phyloP scores from a whole-genome alignment of 2,797 vertebrate genomes.

The Lagothrix lagotricha region DNA sequence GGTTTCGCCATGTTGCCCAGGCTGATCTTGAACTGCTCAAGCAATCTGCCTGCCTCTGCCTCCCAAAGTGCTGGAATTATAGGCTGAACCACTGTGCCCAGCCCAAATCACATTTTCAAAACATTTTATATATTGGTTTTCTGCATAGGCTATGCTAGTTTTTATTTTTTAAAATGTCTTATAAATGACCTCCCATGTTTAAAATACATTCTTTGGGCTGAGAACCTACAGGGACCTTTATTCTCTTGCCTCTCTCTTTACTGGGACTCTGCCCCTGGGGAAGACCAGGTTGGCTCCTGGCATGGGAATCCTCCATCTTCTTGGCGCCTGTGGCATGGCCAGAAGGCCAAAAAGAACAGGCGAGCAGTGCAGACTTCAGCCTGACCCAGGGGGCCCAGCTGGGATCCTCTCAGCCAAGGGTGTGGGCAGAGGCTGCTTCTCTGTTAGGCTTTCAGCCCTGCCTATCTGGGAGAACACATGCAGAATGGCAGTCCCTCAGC shows the following conservation, averaged over 20 bases:
- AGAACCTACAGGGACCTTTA: neutral
- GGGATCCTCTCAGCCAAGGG: neutral
- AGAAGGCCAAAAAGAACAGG: neutral
- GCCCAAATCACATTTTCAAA: neutral
- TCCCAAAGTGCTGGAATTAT: no score
- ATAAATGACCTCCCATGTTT: neutral
- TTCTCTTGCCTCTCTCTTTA: constrained; percentile 27
- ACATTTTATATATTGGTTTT: neutral
- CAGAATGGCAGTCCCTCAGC: neutral
- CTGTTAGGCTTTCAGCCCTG: neutral
- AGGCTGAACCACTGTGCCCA: no score
- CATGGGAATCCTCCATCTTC: neutral
- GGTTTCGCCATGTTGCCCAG: no score
- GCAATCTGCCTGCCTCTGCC: no score
- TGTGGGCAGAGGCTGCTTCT: neutral
- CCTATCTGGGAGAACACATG: neutral
- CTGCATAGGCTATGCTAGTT: neutral
- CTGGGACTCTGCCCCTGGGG: constrained; percentile 33
- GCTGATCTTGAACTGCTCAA: no score
- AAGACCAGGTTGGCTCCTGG: neutral
- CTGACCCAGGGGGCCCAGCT: neutral
- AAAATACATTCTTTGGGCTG: neutral
- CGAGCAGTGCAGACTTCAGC: neutral
- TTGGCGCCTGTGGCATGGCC: neutral
- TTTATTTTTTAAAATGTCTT: neutral